These are phyloP conservation scores for Pimpla rufipes DNA, from an alignment of 2,888 invertebrate species.

Conservation along the genomic window DNA sequence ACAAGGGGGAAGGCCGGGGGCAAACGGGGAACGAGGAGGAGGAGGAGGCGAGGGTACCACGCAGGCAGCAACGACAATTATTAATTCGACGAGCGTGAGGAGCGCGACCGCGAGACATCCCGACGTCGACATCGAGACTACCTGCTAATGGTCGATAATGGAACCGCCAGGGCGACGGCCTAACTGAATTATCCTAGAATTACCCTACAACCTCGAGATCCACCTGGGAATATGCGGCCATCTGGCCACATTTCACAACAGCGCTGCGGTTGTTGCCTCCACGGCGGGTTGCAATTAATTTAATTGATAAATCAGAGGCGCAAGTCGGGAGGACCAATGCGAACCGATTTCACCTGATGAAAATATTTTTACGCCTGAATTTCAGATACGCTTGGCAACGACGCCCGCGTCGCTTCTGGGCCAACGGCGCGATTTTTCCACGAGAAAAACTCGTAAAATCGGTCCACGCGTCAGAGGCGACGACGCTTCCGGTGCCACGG, in stretches of 20 bases:
- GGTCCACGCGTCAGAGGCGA: conserved; percentile 3
- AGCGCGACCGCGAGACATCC: conserved; percentile 63
- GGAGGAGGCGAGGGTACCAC: not conserved
- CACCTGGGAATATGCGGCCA: conserved; percentile 17
- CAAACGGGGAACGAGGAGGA: not conserved
- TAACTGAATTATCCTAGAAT: conserved; percentile 78
- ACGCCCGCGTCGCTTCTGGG: not conserved
- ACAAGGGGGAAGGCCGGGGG: conserved; percentile 1
- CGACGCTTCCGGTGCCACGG: conserved; percentile 5
- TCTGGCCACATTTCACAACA: not conserved
- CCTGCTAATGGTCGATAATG: conserved; percentile 82
- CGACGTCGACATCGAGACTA: conserved; percentile 72
- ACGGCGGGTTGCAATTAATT: not conserved
- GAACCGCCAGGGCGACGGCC: conserved; percentile 74
- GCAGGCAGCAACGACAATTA: conserved; percentile 47
- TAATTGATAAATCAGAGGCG: not conserved
- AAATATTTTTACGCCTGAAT: not conserved
- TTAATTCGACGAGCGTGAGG: conserved; percentile 63
- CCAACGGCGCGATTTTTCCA: not conserved
- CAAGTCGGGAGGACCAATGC: not conserved
- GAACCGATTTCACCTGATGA: not conserved
- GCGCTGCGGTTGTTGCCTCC: not conserved
- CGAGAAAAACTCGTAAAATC: conserved; percentile 15
- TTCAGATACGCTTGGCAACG: conserved; percentile 8
- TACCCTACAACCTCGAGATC: conserved; percentile 41